Evolutionary conservation across 2,113 vertebrate genomes (phyloP), one percentile per base, ranked within the genome.

Genomic region (Diadophis punctatus): DNA sequence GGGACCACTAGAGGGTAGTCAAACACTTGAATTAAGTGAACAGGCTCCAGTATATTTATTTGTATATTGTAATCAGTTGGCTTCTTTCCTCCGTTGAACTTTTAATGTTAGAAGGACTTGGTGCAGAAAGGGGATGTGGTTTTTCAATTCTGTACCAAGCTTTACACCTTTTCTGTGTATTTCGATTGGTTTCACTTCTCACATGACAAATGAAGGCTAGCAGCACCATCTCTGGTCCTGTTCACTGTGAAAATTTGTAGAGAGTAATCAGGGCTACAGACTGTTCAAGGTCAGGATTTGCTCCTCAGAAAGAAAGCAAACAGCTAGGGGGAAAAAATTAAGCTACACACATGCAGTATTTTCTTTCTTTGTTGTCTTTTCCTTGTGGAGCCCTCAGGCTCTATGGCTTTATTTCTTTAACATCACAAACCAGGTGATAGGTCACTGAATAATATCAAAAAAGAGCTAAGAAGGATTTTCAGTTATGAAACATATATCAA

Each of bases 1-100:
- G 25, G 25, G 58, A 88, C 97, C 98, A 97, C 97, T 18, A 96
- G 98, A 97, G 97, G 97, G 98, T 97, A 98, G 97, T 97, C 97
- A 95, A 97, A 95, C 97, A 97, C 93, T 97, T 97, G 94, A 74
- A 88, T 90, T 96, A 95, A 96, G 86, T 2, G 0, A 51, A 85
- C 88, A 14, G 58, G 60, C 93, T 93, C 91, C 52, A 7, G 52
- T 91, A 96, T 90, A 55, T 22, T 93, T 93, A 90, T 94, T 93
- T 94, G 63, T 46, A 86, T 48, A 90, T 95, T 97, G 93, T 92
- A 96, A 95, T 96, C 93, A 30, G 95, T 95, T 95, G 49, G 95
- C 96, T 95, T 97, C 93, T 94, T 88, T 97, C 95, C 94, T 95
- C 93, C 92, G 46, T 89, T 0, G 55, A 95, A 93, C 95, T 96